Evolutionary conservation across 37 sponge, comb jelly and placozoan species (phyloP).

Genomic region (Aplysina aerophoba): DNA sequence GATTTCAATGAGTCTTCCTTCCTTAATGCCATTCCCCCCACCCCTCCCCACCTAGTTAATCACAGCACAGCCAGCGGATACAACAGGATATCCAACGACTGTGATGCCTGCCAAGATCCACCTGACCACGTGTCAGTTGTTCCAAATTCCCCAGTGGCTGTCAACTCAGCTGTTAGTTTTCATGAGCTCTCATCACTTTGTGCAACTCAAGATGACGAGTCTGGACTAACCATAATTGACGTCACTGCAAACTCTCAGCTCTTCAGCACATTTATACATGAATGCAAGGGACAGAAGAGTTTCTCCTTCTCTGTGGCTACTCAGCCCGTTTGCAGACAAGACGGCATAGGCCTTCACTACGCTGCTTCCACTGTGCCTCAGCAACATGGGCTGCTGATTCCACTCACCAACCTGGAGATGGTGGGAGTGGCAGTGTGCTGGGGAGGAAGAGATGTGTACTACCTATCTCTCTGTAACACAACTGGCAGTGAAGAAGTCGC

Average conservation of each 20-base stretch:
- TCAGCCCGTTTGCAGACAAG: neutral
- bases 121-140: neutral
- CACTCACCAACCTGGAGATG: conserved; percentile 51
- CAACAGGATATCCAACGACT: neutral
- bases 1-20: neutral
- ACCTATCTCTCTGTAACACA: conserved; percentile 36
- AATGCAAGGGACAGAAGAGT: conserved; percentile 65
- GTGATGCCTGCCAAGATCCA: neutral
- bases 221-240: conserved; percentile 73
- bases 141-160: conserved; percentile 1
- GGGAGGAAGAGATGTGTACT: conserved; percentile 86
- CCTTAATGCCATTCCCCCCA: conserved; percentile 8
- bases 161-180: conserved; percentile 25
- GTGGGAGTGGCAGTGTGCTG: conserved; percentile 87
- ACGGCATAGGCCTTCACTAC: conserved; percentile 37
- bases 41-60: neutral
- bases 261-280: conserved; percentile 75
- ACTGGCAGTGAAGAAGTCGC: neutral
- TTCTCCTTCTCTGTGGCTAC: conserved; percentile 78
- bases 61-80: neutral
- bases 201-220: conserved; percentile 53
- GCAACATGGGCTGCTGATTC: conserved; percentile 42
- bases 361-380: neutral
- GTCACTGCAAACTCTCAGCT: conserved; percentile 70
- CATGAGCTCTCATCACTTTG: conserved; percentile 58